phyloP scores from a whole-genome alignment of 2,888 invertebrate species.

The Scaptomyza reducta region DNA sequence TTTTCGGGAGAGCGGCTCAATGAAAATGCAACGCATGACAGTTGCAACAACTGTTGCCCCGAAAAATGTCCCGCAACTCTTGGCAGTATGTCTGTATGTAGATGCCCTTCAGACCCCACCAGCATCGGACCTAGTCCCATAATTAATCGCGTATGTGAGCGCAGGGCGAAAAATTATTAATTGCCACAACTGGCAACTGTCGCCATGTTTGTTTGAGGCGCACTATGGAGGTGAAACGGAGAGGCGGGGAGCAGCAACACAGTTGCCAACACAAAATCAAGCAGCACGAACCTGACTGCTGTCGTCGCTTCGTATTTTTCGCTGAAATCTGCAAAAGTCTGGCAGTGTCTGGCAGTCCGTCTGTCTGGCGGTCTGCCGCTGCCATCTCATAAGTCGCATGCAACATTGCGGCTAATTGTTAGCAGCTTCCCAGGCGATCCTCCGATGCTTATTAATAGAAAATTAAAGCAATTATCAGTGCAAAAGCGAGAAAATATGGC shows the following conservation, averaged over 20 bases:
- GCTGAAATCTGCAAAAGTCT: constrained; percentile 50
- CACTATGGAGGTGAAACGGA: neutral
- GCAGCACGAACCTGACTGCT: constrained; percentile 58
- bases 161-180: constrained; percentile 81
- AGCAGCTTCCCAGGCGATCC: constrained; percentile 67
- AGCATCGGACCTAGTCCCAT: constrained; percentile 47
- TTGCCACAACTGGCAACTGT: constrained; percentile 82
- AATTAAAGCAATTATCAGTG: constrained; percentile 81
- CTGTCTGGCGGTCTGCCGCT: constrained; percentile 24
- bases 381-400: constrained; percentile 79
- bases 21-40: constrained; percentile 74
- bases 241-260: neutral
- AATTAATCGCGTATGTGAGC: constrained; percentile 83
- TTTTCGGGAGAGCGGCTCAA: constrained; percentile 65
- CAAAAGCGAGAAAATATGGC: constrained; percentile 57
- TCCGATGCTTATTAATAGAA: constrained; percentile 78
- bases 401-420: constrained; percentile 81
- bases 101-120: neutral
- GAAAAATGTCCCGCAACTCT: neutral
- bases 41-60: constrained; percentile 49
- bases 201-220: constrained; percentile 19
- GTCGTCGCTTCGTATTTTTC: constrained; percentile 71
- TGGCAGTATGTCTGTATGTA: neutral
- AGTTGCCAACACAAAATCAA: constrained; percentile 9
- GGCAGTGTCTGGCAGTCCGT: neutral